phyloP scores from a whole-genome alignment of 2,797 vertebrate genomes.

The Gorsachius magnificus region DNA sequence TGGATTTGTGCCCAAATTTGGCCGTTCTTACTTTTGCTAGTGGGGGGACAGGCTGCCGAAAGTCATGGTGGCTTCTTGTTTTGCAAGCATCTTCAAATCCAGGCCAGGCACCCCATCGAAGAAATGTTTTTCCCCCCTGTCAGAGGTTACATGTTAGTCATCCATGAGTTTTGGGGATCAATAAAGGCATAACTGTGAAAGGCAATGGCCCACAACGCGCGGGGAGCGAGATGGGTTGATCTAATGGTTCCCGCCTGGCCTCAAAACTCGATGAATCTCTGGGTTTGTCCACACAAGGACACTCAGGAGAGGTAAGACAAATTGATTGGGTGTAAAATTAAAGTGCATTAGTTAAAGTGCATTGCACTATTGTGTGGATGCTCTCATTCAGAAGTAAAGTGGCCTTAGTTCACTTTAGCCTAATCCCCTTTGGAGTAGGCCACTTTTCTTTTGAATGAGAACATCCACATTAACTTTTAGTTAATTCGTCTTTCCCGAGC shows the following conservation, averaged over 20 bases:
- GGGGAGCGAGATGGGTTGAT: neutral
- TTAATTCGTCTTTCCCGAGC: constrained; percentile 40
- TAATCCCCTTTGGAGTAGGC: constrained; percentile 71
- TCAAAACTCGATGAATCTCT: constrained; percentile 35
- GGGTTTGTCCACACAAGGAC: constrained; percentile 55
- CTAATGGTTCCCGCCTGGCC: constrained; percentile 6
- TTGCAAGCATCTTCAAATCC: neutral
- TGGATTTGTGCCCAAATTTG: neutral
- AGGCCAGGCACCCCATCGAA: fast-evolving
- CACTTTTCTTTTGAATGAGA: constrained; percentile 67
- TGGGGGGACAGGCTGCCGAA: neutral
- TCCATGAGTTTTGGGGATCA: constrained; percentile 32
- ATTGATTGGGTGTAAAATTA: constrained; percentile 72
- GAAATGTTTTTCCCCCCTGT: fast-evolving
- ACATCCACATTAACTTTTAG: constrained; percentile 67
- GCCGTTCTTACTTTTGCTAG: neutral
- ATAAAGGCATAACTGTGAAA: neutral
- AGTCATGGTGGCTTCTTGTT: neutral
- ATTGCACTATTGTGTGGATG: constrained; percentile 67
- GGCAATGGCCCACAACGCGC: neutral
- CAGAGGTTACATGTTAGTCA: neutral
- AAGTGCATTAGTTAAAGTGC: constrained; percentile 72
- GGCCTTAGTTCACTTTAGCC: constrained; percentile 71
- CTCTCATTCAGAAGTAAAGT: constrained; percentile 73
- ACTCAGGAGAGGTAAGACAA: constrained; percentile 69